These are phyloP conservation scores for Chauna torquata DNA, from an alignment of 2,113 vertebrate genomes.

Conservation along the genomic window DNA sequence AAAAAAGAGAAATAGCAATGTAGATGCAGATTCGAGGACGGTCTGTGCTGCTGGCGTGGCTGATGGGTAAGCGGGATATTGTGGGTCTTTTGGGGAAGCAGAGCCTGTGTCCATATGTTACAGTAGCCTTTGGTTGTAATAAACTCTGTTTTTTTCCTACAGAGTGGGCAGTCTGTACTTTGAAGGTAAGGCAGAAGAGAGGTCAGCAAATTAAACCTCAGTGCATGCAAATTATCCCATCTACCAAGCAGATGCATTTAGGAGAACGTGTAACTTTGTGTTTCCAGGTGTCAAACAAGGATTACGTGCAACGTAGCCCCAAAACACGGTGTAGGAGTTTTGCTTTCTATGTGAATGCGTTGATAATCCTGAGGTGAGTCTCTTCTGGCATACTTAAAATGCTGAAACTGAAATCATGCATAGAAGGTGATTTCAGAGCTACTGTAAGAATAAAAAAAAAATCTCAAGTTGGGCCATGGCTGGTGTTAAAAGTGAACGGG, in stretches of 20 bases:
- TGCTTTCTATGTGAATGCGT: neutral
- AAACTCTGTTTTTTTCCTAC: neutral
- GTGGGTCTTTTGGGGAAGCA: neutral
- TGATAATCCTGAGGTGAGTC: neutral
- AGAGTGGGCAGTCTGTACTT: rapidly evolving
- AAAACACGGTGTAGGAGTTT: neutral
- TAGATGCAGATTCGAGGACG: neutral
- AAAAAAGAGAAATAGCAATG: neutral
- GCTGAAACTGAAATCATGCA: neutral
- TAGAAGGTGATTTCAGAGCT: neutral
- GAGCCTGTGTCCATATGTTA: neutral
- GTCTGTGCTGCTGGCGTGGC: neutral
- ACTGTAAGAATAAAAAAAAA: neutral
- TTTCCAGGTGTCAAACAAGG: neutral
- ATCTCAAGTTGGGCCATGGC: neutral
- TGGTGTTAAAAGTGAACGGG: neutral
- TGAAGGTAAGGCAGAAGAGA: neutral
- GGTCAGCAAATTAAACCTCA: neutral
- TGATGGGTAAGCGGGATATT: neutral
- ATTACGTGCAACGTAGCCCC: neutral
- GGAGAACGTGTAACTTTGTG: neutral
- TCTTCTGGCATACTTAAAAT: neutral
- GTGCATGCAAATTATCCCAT: neutral
- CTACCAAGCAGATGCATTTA: neutral
- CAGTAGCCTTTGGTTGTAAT: neutral